These are phyloP conservation scores for Staurois parvus DNA, from an alignment of 2,797 vertebrate species.

Conservation along the genomic window DNA sequence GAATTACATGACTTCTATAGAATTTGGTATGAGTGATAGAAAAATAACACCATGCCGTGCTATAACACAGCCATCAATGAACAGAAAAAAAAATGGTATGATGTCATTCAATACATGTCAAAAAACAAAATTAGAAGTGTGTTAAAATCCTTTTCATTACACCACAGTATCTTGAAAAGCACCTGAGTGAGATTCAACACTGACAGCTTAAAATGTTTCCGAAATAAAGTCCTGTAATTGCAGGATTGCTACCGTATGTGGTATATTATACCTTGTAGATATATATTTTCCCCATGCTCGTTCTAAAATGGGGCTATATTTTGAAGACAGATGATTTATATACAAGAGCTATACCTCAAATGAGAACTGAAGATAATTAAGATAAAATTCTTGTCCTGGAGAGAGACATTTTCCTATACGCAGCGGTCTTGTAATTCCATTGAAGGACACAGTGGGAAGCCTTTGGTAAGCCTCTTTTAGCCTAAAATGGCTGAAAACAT, in stretches of 20 bases:
- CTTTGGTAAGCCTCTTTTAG: neutral
- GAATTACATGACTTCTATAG: conserved; percentile 2
- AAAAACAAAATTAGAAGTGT: neutral
- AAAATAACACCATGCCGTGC: neutral
- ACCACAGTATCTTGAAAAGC: neutral
- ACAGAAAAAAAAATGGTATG: neutral
- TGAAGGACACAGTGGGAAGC: neutral
- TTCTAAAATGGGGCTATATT: neutral
- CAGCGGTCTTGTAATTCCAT: neutral
- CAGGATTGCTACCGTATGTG: neutral
- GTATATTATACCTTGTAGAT: neutral
- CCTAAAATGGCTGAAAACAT: neutral
- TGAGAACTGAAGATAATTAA: neutral
- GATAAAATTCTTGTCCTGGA: neutral
- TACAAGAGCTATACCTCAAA: neutral
- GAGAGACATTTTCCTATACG: neutral
- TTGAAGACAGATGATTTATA: neutral
- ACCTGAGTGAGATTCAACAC: neutral
- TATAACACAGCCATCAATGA: neutral
- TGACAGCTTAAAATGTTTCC: conserved; percentile 6
- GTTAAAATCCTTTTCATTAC: neutral
- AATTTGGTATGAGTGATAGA: neutral
- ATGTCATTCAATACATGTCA: conserved; percentile 15
- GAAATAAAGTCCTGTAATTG: conserved; percentile 5
- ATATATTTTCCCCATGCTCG: neutral